phyloP scores from a whole-genome alignment of 35 echinoderm and acorn worm genomes.

The Lytechinus pictus region DNA sequence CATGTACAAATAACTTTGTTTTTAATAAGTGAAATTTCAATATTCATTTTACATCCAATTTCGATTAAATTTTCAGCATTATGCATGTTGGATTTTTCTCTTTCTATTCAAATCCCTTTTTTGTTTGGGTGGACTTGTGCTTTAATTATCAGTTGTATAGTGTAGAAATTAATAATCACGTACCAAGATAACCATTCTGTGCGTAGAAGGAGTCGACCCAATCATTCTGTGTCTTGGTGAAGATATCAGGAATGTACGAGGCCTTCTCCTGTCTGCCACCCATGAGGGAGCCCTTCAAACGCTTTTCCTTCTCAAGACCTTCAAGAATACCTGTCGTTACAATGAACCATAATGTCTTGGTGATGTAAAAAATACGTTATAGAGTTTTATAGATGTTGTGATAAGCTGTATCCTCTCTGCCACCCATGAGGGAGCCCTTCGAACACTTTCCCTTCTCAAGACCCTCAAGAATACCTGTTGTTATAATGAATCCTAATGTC shows the following conservation, averaged over 20 bases:
- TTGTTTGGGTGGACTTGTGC: no score
- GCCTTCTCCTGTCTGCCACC: conserved; percentile 92
- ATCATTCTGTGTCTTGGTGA: conserved; percentile 91
- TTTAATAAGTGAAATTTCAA: no score
- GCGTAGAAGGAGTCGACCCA: conserved; percentile 92
- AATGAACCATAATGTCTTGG: not conserved
- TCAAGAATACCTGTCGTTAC: conserved; percentile 68
- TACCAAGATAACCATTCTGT: conserved; percentile 97
- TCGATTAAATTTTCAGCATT: no score
- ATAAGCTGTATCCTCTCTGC: conserved; percentile 82
- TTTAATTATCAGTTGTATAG: no score
- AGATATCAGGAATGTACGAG: conserved; percentile 91
- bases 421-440: conserved; percentile 80
- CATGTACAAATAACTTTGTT: no score
- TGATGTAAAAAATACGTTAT: no score
- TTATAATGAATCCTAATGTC: not conserved
- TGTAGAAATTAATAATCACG: not conserved
- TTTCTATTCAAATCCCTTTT: no score
- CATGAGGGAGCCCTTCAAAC: conserved; percentile 77
- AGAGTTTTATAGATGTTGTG: conserved; percentile 17
- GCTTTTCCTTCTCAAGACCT: conserved; percentile 65
- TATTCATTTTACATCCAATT: no score
- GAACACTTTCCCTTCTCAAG: conserved; percentile 71
- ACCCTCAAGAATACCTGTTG: conserved; percentile 69
- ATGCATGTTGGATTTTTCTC: no score